phyloP scores from a whole-genome alignment of 2,113 vertebrate genomes.

The Pristiophorus japonicus region DNA sequence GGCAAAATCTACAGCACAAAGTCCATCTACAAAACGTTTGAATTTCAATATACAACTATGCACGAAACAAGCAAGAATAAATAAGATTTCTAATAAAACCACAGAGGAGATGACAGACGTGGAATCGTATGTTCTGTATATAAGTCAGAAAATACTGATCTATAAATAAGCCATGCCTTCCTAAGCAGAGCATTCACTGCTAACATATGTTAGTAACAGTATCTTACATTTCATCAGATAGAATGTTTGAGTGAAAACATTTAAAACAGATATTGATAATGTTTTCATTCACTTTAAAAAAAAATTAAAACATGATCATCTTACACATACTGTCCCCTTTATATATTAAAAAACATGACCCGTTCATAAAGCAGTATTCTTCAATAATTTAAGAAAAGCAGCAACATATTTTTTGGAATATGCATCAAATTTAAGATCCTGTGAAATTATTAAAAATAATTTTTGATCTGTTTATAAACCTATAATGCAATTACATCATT shows the following conservation, averaged over 20 bases:
- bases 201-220: background rate
- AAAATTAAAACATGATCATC: background rate
- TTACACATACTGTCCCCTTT: background rate
- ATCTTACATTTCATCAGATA: background rate
- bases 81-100: background rate
- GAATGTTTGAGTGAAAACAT: constrained; percentile 8
- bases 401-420: background rate
- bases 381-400: background rate
- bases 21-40: background rate
- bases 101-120: background rate
- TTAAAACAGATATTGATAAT: background rate
- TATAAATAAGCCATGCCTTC: background rate
- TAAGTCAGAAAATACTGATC: background rate
- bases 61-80: background rate
- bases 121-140: background rate
- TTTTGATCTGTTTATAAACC: background rate
- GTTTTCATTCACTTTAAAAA: background rate
- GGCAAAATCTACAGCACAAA: background rate
- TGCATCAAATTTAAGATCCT: background rate
- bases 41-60: background rate
- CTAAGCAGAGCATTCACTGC: background rate
- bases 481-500: background rate
- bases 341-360: background rate
- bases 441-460: background rate
- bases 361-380: background rate